Conservation (phyloP, 2,888 invertebrate species). For the Bombylius major region DNA sequence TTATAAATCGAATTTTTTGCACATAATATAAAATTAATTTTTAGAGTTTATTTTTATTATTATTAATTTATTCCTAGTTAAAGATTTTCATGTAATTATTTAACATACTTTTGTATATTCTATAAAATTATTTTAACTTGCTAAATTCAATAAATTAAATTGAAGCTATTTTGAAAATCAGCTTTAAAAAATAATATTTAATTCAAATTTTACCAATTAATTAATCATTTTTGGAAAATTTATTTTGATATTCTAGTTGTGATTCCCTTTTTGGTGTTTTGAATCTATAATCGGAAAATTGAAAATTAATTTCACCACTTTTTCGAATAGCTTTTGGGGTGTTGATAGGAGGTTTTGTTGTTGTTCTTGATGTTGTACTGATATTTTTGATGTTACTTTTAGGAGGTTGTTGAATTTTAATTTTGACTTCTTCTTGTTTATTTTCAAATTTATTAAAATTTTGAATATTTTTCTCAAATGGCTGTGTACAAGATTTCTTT, state of each 20-base stretch:
- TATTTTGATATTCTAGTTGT: slow-evolving; percentile 10
- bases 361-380: neutral
- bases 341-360: neutral
- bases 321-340: slow-evolving; percentile 22
- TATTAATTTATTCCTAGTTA: too few relatives aligned
- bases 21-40: too few relatives aligned
- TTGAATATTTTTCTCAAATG: neutral
- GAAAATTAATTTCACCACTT: slow-evolving; percentile 27
- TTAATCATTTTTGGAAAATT: too few relatives aligned
- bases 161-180: too few relatives aligned
- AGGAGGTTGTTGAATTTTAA: neutral
- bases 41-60: too few relatives aligned
- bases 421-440: slow-evolving; percentile 6
- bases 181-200: too few relatives aligned
- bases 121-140: too few relatives aligned
- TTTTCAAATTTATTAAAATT: slow-evolving; percentile 12
- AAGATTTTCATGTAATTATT: too few relatives aligned
- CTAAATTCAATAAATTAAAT: too few relatives aligned
- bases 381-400: neutral
- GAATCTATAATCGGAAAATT: slow-evolving; percentile 25
- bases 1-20: too few relatives aligned
- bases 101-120: too few relatives aligned
- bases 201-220: too few relatives aligned
- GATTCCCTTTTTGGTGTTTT: slow-evolving; percentile 32
- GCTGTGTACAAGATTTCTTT: slow-evolving; percentile 18